Evolutionary conservation across 2,113 vertebrate species (phyloP), one percentile per base, ranked within the genome.

Genomic region (Seriola rivoliana): DNA sequence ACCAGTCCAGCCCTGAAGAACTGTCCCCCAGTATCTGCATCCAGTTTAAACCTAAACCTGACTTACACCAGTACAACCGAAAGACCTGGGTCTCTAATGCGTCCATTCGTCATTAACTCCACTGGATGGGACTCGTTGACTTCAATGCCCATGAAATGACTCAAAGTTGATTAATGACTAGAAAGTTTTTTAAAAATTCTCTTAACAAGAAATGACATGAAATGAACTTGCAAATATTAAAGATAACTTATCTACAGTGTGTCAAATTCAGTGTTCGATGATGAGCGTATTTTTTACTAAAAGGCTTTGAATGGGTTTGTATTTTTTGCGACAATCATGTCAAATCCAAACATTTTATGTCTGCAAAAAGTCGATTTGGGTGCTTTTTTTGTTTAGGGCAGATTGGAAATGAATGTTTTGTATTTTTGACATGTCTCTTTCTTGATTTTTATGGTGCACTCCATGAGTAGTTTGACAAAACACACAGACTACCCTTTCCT

Each of bases 301-400:
- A 84, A 75, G 57, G 52, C 58, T 86, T 89, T 85, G 78, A 86
- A 89, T 89, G 85, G 77, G 67, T 87, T 71, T 85, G 64, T 84
- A 57, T 74, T 74, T 85, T 84, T 79, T 81, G 67, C 16, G 91
- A 93, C 89, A 93, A 92, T 93, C 89, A 77, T 63, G 76, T 89
- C 76, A 84, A 62, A 64, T 84, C 72, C 75, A 59, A 89, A 77
- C 68, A 70, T 80, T 67, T 81, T 40, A 19, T 52, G 69, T 88
- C 60, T n/a, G 44, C 14, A 38, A 71, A 70, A 65, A 29, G 29
- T 62, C 4, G 1, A 55, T 50, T 42, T 42, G 1, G 54, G 52
- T 82, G 50, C 65, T 52, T 70, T 42, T 73, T 62, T 62, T 34
- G 48, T 77, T 84, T 65, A 16, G 11, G 63, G 70, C 50, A 54